Base-by-base conservation (phyloP, 35 echinoderm and acorn worm genomes). In the Anneissia japonica region DNA sequence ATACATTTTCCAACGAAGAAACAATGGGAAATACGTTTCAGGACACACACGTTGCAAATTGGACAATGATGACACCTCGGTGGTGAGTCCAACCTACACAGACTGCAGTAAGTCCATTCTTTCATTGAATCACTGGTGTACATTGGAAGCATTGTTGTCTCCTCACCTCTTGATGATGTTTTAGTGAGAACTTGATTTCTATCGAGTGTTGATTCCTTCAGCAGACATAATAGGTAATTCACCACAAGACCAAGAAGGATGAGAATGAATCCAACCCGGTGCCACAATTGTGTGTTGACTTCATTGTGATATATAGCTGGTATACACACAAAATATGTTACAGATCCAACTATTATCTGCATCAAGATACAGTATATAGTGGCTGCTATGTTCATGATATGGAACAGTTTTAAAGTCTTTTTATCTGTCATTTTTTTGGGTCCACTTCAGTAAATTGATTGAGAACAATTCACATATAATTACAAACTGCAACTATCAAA, bases 1-100 rank as follows among this genome's bases (percentile, higher is more conserved):
- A 99, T 75, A 46, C 96, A 99, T 33, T 81, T 91, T 37, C 96
- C 96, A 6, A 90, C 91, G 31, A 94, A 99, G 26, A 94, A 36
- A 40, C 96, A 99, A 55, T 99, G 96, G 80, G 94, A 92, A 83
- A 94, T 92, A 1, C 96, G 84, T 34, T 94, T 91, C n/a, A 99
- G 38, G 21, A 99, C 83, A 39, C 96, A 99, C 0, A 13, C 45
- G 0, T 89, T 81, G 55, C 96, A 99, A 10, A 80, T 41, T 77
- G 45, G 72, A 40, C 96, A 99, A 36, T 99, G 96, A 79, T 79
- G 76, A 26, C 92, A 85, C 37, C 96, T 45, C 1, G 96, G 96
- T 74, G 96, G 96, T 26, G 86, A 77, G 73, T 99, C 94, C 79
- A 84, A 34, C 72, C 83, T 72, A 80, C 96, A 99, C 0, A 81